These are phyloP conservation scores for Oligia latruncula DNA, from an alignment of 2,888 invertebrate species.

Conservation along the genomic window DNA sequence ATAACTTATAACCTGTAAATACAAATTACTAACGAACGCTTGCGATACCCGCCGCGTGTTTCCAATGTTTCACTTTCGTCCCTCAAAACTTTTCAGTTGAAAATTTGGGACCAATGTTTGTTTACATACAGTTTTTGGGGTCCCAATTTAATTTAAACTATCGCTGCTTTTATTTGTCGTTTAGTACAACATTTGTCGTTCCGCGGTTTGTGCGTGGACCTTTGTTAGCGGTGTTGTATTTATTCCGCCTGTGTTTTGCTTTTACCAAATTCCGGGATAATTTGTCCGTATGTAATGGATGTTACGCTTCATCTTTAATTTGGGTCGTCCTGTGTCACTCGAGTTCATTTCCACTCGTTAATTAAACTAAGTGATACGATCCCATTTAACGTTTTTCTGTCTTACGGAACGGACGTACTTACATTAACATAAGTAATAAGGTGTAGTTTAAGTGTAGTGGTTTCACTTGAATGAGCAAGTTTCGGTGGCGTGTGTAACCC, in stretches of 20 bases:
- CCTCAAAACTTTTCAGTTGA: conserved; percentile 78
- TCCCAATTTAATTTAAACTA: conserved; percentile 89
- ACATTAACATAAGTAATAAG: conserved; percentile 61
- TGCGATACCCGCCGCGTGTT: conserved; percentile 80
- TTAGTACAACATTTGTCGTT: conserved; percentile 86
- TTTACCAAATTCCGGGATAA: conserved; percentile 80
- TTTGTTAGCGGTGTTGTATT: conserved; percentile 85
- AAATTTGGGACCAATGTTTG: conserved; percentile 82
- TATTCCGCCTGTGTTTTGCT: conserved; percentile 78
- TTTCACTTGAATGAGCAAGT: conserved; percentile 51
- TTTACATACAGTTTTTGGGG: conserved; percentile 88
- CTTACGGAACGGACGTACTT: conserved; percentile 39
- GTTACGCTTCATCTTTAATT: conserved; percentile 86
- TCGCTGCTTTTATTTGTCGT: conserved; percentile 88
- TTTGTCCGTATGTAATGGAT: conserved; percentile 82
- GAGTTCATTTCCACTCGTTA: conserved; percentile 78
- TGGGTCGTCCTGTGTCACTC: conserved; percentile 79
- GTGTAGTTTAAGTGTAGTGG: conserved; percentile 52
- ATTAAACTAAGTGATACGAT: conserved; percentile 79
- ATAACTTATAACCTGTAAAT: conserved; percentile 75
- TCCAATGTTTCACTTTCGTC: conserved; percentile 82
- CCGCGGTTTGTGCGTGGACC: conserved; percentile 79
- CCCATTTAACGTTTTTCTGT: conserved; percentile 67
- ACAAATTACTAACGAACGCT: conserved; percentile 80
- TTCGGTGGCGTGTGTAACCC: neutral